Evolutionary conservation across 2,113 vertebrate genomes (phyloP).

Genomic region (Ptyas mucosa): DNA sequence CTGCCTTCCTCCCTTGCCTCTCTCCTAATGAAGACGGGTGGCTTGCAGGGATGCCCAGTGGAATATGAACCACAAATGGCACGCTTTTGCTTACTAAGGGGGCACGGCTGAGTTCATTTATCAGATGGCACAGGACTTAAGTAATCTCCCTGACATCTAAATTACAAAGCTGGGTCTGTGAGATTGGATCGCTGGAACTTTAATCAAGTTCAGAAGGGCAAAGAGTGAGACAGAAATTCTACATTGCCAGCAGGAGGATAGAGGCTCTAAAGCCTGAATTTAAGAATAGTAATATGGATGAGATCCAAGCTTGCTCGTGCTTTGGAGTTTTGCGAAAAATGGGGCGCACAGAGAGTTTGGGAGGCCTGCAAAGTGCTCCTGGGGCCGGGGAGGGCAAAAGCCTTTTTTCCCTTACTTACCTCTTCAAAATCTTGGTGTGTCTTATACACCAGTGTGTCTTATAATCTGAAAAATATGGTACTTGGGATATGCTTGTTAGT

Average conservation of each 20-base stretch:
- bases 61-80: fast-evolving
- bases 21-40: conserved; percentile 48
- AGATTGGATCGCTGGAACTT: neutral
- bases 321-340: neutral
- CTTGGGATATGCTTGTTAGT: neutral
- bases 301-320: neutral
- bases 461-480: neutral
- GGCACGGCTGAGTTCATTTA: neutral
- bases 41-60: neutral
- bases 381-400: no score
- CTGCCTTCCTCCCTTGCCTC: conserved; percentile 10
- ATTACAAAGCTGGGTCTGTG: neutral
- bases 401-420: no score
- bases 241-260: neutral
- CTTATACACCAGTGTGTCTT: no score
- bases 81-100: fast-evolving
- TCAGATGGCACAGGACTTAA: neutral
- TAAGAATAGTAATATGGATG: neutral
- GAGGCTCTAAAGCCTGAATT: neutral
- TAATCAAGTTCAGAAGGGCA: neutral
- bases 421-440: no score
- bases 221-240: neutral
- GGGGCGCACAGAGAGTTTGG: no score
- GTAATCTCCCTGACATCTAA: neutral
- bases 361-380: no score